Percentiles rank a stretch among this genome's conserved stretches.
Conservation (phyloP, 1,140 invertebrate genomes). For the Drosophila suzukii region DNA sequence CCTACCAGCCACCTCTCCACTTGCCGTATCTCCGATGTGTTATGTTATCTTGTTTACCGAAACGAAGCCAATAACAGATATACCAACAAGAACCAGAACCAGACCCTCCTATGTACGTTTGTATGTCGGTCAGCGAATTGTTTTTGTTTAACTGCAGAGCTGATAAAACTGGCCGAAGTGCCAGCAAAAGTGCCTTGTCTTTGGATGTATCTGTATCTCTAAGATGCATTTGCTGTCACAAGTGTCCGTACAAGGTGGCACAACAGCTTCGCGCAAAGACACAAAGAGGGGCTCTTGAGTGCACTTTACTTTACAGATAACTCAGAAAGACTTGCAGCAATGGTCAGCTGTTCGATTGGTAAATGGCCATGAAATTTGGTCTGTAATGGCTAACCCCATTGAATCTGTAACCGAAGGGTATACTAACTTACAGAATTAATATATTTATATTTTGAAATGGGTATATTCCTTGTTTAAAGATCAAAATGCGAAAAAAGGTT, state of each 20-base stretch:
- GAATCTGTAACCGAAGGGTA: no score
- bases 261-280: constrained; percentile 21
- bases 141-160: constrained; percentile 11
- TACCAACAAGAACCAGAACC: constrained; percentile 26
- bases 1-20: background rate
- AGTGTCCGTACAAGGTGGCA: constrained; percentile 14
- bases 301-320: background rate
- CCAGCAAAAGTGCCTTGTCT: constrained; percentile 19
- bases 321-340: background rate
- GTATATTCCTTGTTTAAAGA: no score
- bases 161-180: constrained; percentile 6
- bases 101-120: background rate
- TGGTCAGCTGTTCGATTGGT: no score
- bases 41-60: constrained; percentile 66
- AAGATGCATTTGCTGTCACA: constrained; percentile 43
- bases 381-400: no score
- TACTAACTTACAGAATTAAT: no score
- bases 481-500: no score
- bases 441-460: no score
- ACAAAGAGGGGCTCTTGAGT: background rate
- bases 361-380: no score
- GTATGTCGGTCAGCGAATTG: constrained; percentile 36
- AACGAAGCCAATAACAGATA: constrained; percentile 15
- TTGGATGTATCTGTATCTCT: constrained; percentile 32
- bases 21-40: constrained; percentile 6